These are phyloP conservation scores for Lathamus discolor DNA, from an alignment of 2,113 vertebrate species.

Conservation along the genomic window DNA sequence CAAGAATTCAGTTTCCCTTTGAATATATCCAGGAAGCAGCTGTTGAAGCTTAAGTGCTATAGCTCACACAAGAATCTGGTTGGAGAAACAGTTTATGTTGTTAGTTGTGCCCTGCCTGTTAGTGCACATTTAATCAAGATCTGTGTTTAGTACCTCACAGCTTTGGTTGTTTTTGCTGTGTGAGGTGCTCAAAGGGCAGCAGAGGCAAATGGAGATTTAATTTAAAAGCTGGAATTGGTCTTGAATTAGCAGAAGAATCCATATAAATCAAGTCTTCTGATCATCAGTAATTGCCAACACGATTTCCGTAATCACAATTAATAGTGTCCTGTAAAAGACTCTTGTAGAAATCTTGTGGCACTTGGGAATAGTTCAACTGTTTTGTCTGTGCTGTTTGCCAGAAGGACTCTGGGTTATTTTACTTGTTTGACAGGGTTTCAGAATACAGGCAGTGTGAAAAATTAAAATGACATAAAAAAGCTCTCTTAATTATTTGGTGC, in stretches of 20 bases:
- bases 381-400: background rate
- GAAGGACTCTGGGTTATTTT: background rate
- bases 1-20: background rate
- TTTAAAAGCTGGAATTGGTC: background rate
- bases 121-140: background rate
- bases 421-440: background rate
- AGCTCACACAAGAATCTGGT: background rate
- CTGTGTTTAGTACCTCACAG: background rate
- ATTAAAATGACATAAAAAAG: background rate
- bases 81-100: background rate
- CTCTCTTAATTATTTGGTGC: background rate
- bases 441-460: background rate
- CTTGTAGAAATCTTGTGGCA: background rate
- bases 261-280: slow-evolving; percentile 2
- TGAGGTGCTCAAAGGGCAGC: background rate
- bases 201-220: background rate
- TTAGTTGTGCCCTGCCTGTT: background rate
- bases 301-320: background rate
- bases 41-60: background rate
- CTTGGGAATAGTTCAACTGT: background rate
- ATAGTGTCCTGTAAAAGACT: background rate
- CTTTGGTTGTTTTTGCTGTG: background rate
- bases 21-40: background rate
- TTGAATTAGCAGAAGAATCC: background rate
- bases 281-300: background rate